Base-by-base conservation (phyloP, 2,888 invertebrate genomes). In the Epinotia ramella region DNA sequence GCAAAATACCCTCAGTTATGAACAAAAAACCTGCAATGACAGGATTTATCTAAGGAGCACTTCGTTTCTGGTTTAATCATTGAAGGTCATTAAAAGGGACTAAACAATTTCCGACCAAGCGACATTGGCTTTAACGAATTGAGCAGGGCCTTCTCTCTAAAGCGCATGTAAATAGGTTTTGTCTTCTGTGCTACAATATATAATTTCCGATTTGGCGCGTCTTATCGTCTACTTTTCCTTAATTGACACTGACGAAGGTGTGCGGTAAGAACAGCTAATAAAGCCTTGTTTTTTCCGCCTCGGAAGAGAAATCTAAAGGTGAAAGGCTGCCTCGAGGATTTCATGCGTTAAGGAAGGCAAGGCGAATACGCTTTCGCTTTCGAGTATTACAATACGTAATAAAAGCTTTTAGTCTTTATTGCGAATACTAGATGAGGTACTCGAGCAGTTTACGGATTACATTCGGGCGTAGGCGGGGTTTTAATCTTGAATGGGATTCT, bases 171-270 rank as follows among this genome's bases (percentile, higher is more conserved):
- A 78, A 79, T 78, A 66, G 70, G 66, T 75, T 74, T 76, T 53
- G 73, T 56, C 65, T 70, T 66, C 65, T 53, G 49, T 59, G 68
- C 77, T 63, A 68, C 70, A 57, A 70, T 78, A 78, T 76, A 81
- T 81, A 80, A 80, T 80, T 81, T 80, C 79, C 79, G 73, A 78
- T 78, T 78, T 77, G 78, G 69, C 70, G 73, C 78, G 77, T 80
- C 80, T 77, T 77, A 76, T 78, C 78, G 79, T 82, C 79, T 81
- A 71, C 82, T 82, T 83, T 84, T 80, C 81, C 82, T 84, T 91
- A 91, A 91, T 91, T 91, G 92, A 92, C 92, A 90, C 83, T 91
- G 92, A 91, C 88, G 89, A 88, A 90, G 92, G 91, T 90, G 80
- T 80, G 80, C 78, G 78, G 79, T 76, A 72, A 76, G 79, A 84